These are phyloP conservation scores for Oryzaephilus surinamensis DNA, from an alignment of 1,140 invertebrate species.

Conservation along the genomic window DNA sequence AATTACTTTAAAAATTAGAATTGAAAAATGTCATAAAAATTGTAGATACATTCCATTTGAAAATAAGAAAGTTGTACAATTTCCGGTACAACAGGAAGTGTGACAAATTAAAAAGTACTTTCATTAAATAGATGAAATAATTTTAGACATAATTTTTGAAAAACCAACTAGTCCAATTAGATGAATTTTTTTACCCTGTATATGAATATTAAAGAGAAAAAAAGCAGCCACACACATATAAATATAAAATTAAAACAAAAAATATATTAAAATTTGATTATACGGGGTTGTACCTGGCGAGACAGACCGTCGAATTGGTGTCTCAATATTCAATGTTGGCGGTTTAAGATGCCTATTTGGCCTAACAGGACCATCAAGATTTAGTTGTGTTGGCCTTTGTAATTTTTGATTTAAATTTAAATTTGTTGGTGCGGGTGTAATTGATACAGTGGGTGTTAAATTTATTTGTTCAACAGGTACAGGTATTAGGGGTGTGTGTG, in stretches of 20 bases:
- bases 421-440: constrained; percentile 24
- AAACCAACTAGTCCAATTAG: too few relatives aligned
- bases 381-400: constrained; percentile 26
- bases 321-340: constrained; percentile 13
- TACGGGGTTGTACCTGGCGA: constrained; percentile 31
- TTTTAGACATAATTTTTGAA: too few relatives aligned
- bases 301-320: constrained; percentile 15
- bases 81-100: too few relatives aligned
- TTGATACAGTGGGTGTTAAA: constrained; percentile 18
- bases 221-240: constrained; percentile 1
- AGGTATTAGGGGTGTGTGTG: constrained; percentile 28
- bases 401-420: constrained; percentile 10
- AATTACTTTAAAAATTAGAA: too few relatives aligned
- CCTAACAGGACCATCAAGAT: constrained; percentile 32
- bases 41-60: too few relatives aligned
- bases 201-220: too few relatives aligned
- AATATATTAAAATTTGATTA: constrained; percentile 5
- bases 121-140: too few relatives aligned
- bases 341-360: constrained; percentile 33
- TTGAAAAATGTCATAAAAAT: too few relatives aligned
- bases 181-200: too few relatives aligned
- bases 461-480: constrained; percentile 28
- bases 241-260: constrained; percentile 6
- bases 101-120: too few relatives aligned
- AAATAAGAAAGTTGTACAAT: too few relatives aligned